These are phyloP conservation scores for Chionomys nivalis DNA, from an alignment of 2,113 vertebrate genomes.

Conservation along the genomic window DNA sequence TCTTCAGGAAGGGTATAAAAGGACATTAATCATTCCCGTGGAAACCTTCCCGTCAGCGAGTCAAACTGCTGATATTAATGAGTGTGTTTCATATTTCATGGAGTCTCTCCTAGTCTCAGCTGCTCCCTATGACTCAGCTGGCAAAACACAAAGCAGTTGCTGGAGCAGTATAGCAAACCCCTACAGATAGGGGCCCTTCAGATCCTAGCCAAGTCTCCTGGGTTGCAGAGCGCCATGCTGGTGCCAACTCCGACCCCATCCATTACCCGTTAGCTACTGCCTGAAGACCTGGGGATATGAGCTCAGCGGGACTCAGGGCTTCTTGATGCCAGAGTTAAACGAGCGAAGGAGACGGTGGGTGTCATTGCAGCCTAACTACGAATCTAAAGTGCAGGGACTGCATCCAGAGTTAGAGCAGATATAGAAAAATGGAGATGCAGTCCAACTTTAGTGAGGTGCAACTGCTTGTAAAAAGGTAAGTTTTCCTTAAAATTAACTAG, in stretches of 20 bases:
- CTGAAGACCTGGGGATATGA: not conserved
- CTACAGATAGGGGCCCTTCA: conserved; percentile 63
- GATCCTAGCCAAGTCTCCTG: not conserved
- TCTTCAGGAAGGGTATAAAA: conserved; percentile 81
- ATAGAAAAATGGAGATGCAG: not conserved
- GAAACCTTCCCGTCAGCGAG: conserved; percentile 84
- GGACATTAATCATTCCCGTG: conserved; percentile 83
- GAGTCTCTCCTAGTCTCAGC: conserved; percentile 81
- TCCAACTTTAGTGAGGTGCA: not conserved
- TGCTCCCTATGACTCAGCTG: conserved; percentile 77
- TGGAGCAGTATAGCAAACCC: conserved; percentile 46
- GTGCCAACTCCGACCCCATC: not conserved
- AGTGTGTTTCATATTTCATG: conserved; percentile 80
- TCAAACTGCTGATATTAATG: conserved; percentile 83
- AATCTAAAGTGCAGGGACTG: not conserved
- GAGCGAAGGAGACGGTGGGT: not conserved
- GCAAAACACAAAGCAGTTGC: conserved; percentile 73
- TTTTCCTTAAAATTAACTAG: not conserved
- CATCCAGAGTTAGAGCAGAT: not conserved
- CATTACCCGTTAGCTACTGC: not conserved
- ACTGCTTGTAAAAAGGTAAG: not conserved
- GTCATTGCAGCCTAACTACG: not conserved
- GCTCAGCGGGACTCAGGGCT: not conserved
- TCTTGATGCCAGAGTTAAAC: not conserved
- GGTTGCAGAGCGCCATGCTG: not conserved